Conservation (phyloP, 2,797 vertebrate species). For the Phataginus tetradactyla region DNA sequence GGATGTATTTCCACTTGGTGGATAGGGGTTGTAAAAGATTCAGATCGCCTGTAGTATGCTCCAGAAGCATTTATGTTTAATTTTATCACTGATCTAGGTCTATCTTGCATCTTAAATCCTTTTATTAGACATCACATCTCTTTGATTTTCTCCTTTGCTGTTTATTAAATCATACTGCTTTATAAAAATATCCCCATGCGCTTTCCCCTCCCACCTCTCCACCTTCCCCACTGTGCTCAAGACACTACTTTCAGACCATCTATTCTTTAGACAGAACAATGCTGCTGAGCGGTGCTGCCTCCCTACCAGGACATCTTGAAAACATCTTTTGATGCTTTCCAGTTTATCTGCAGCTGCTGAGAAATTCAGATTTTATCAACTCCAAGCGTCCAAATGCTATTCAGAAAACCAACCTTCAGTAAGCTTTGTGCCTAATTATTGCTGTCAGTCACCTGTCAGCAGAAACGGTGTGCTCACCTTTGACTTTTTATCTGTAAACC, state of each 20-base stretch:
- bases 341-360: conserved; percentile 56
- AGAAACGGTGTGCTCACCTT: neutral
- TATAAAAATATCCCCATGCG: conserved; percentile 24
- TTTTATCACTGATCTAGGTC: conserved; percentile 46
- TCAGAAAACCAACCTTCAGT: conserved; percentile 21
- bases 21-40: conserved; percentile 21
- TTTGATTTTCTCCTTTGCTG: conserved; percentile 49
- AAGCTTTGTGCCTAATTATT: conserved; percentile 50
- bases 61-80: conserved; percentile 19
- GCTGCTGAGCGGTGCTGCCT: neutral
- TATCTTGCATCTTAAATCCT: conserved; percentile 26
- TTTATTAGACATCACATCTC: conserved; percentile 31
- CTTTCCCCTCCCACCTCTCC: conserved; percentile 29
- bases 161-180: conserved; percentile 61
- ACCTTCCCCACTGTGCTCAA: conserved; percentile 43
- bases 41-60: neutral
- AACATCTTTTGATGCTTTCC: conserved; percentile 72
- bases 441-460: neutral
- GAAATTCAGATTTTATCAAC: conserved; percentile 64
- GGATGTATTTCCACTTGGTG: neutral
- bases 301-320: conserved; percentile 65
- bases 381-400: conserved; percentile 13
- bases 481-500: neutral
- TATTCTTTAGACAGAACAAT: conserved; percentile 50
- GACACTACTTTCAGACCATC: conserved; percentile 52